Base-by-base conservation (phyloP, 2,888 invertebrate genomes). In the Cactoblastis cactorum region DNA sequence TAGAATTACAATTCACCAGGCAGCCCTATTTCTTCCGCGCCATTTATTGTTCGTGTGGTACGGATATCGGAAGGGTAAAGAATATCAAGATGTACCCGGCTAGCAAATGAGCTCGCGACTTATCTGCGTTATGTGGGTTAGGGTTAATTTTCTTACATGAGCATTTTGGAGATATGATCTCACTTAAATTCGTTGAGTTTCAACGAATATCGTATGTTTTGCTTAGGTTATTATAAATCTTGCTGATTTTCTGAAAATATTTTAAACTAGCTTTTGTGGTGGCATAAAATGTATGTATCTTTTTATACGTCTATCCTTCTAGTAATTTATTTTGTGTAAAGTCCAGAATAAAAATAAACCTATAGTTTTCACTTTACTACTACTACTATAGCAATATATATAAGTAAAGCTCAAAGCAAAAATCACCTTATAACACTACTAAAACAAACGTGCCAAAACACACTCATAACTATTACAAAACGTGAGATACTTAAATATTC, bases 21-120 rank as follows among this genome's bases (percentile, higher is more conserved):
- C 49, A 49, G 33, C 49, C 49, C 49, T 71, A 73, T 77, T 83
- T 82, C 81, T 89, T 89, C 89, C 89, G 77, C 87, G 83, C 89
- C 88, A 89, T 89, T 89, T 88, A 89, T 88, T 85, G 89, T 86
- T 87, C 84, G 85, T 86, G 87, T 86, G 86, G 87, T 81, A 74
- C 71, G 73, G 75, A 83, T 82, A 83, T 83, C 86, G 84, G 84
- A 86, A 87, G 87, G 88, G 87, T 87, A 88, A 88, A 89, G 88
- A 89, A 88, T 88, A 89, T 89, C 87, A 85, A 88, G 88, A 88
- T 88, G 84, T 84, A 87, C 83, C 86, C 83, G 83, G 87, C 86
- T 80, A 85, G 87, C 88, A 89, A 89, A 88, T 89, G 88, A 89
- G 89, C 89, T 85, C 84, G 80, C 82, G 86, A 89, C 83, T 89